Percentiles rank a stretch among this genome's conserved stretches.
Conservation (phyloP, 2,797 vertebrate species). For the Peromyscus eremicus region DNA sequence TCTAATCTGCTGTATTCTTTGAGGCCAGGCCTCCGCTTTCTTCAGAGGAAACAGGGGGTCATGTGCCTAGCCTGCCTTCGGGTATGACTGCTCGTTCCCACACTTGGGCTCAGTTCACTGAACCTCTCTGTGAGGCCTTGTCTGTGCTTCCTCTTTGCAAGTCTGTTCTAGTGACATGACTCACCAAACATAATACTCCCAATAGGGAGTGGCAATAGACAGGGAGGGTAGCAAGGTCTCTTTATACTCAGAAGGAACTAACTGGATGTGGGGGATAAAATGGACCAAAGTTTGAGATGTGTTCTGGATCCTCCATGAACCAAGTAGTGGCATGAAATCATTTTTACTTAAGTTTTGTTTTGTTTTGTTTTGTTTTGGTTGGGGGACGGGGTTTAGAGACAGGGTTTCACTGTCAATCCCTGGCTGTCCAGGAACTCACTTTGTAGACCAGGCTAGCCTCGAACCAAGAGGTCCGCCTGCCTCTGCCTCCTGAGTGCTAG, state of each 20-base stretch:
- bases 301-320: not conserved
- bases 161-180: not conserved
- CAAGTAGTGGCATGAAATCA: not conserved
- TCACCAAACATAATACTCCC: not conserved
- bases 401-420: not conserved
- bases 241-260: not conserved
- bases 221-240: not conserved
- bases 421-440: not conserved
- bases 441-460: not conserved
- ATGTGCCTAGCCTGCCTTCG: not conserved
- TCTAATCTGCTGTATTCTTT: not conserved
- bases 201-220: not conserved
- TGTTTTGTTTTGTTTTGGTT: not conserved
- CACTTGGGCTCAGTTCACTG: rapidly evolving
- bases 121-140: not conserved
- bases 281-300: not conserved
- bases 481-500: not conserved
- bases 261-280: not conserved
- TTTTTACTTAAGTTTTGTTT: not conserved
- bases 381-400: not conserved
- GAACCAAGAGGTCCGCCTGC: not conserved
- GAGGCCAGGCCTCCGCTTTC: not conserved
- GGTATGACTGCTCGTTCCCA: not conserved
- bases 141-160: not conserved
- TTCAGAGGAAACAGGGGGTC: not conserved